A percentile compares a stretch with the other conserved stretches of the same genome.
phyloP scores from a whole-genome alignment of 2,113 vertebrate genomes.

The Cacatua alba region DNA sequence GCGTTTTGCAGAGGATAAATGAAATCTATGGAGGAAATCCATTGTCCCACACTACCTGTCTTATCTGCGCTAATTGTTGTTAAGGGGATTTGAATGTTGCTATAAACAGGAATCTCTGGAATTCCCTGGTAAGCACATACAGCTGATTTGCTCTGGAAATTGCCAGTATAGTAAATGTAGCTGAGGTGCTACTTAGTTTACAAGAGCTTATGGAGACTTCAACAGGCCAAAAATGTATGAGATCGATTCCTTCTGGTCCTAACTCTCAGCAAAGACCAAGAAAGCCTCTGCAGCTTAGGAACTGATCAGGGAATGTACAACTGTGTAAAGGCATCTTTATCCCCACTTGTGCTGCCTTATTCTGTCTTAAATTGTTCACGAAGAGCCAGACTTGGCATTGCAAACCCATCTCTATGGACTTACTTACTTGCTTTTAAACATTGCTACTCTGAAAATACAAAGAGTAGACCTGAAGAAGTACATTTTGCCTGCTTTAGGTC shows the following conservation, averaged over 20 bases:
- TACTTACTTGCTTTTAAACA: neutral
- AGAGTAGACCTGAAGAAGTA: neutral
- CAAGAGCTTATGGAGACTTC: neutral
- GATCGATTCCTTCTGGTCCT: neutral
- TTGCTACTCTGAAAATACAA: neutral
- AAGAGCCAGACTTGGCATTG: neutral
- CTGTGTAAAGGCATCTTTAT: neutral
- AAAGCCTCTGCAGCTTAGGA: neutral
- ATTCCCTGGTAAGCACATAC: neutral
- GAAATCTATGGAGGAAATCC: neutral
- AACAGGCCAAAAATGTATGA: neutral
- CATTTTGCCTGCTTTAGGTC: neutral
- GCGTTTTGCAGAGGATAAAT: neutral
- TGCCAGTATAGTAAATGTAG: neutral
- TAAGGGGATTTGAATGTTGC: neutral
- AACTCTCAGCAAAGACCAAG: neutral
- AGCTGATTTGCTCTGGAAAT: neutral
- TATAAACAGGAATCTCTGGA: slow-evolving; percentile 3
- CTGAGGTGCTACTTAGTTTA: neutral
- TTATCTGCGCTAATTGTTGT: slow-evolving; percentile 15
- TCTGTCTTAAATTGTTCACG: neutral
- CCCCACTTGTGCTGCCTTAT: neutral
- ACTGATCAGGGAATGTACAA: neutral
- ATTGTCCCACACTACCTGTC: neutral
- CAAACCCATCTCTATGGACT: neutral